Evolutionary conservation across 2,888 invertebrate species (phyloP).

Genomic region (Trichogramma evanescens): DNA sequence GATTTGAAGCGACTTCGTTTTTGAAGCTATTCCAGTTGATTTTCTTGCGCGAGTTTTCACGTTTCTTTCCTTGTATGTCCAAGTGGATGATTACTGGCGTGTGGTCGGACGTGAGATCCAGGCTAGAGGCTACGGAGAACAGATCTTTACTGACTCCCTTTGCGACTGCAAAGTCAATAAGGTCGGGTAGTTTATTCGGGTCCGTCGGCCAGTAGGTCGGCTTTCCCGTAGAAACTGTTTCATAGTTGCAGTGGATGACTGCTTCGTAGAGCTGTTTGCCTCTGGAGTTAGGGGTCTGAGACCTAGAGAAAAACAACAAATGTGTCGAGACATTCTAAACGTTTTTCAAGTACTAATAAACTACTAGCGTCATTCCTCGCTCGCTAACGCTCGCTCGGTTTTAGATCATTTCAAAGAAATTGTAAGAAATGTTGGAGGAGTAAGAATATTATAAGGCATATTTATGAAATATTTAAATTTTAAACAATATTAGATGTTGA

Average conservation of each 20-base stretch:
- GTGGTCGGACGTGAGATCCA: constrained; percentile 28
- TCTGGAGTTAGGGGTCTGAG: too few species aligned
- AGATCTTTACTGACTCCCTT: constrained; percentile 21
- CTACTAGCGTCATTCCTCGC: too few species aligned
- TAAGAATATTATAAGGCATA: too few species aligned
- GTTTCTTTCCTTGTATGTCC: not conserved
- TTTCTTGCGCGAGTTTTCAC: not conserved
- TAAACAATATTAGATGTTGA: too few species aligned
- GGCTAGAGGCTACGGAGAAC: constrained; percentile 14
- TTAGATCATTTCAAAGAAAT: too few species aligned
- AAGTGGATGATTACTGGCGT: constrained; percentile 18
- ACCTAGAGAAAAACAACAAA: too few species aligned
- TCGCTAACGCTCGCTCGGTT: too few species aligned
- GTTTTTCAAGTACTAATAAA: too few species aligned
- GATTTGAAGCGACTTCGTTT: not conserved
- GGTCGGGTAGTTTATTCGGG: constrained; percentile 26
- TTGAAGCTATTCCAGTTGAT: not conserved
- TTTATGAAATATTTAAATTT: too few species aligned
- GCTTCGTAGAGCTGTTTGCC: not conserved
- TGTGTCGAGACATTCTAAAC: too few species aligned
- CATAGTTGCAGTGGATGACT: not conserved
- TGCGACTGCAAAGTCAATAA: constrained; percentile 26
- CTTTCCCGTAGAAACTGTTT: constrained; percentile 13
- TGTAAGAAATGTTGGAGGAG: too few species aligned
- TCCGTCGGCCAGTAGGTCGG: constrained; percentile 29